Base-by-base conservation (phyloP, 2,888 invertebrate species). In the Epinotia ramella region DNA sequence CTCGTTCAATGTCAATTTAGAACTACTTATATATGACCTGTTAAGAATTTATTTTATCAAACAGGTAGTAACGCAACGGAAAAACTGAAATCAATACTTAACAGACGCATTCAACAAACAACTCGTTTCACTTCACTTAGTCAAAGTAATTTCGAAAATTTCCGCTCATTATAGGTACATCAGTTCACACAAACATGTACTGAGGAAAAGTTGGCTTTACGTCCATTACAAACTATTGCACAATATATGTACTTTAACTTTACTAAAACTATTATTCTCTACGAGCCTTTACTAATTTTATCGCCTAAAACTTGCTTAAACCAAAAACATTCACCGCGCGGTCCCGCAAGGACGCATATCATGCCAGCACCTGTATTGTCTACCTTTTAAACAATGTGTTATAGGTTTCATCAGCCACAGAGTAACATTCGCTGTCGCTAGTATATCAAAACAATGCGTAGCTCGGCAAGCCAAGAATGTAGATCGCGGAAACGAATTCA, bases 391-490 rank as follows among this genome's bases (percentile, higher is more conserved):
- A 69, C 69, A 69, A 69, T 69, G 69, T 69, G 28, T 69, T 33
- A 16, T n/a, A 53, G 53, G 24, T 62, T 69, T 69, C 69, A 69
- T 60, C 59, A 69, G 59, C 44, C 59, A 59, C 59, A 24, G 59
- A 59, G 59, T 59, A 60, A 67, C 18, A 18, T 67, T 40, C 7
- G 46, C 46, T 60, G 59, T 69, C 69, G 46, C 46, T 69, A 69
- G 24, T 69, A 59, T 68, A 71, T 53, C 56, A 73, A 46, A 69
- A 75, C 49, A 70, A 57, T 63, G 67, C 63, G 72, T 67, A 24
- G 72, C 83, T 79, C 84, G 83, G 84, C 80, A 85, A 84, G 83
- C 78, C 84, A 88, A 88, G 91, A 90, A 89, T 89, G 89, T 86
- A 84, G 85, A 85, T 81, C 84, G 82, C 87, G 90, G 92, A 91